Evolutionary conservation across 2,113 vertebrate genomes (phyloP).

Genomic region (Alces alces): DNA sequence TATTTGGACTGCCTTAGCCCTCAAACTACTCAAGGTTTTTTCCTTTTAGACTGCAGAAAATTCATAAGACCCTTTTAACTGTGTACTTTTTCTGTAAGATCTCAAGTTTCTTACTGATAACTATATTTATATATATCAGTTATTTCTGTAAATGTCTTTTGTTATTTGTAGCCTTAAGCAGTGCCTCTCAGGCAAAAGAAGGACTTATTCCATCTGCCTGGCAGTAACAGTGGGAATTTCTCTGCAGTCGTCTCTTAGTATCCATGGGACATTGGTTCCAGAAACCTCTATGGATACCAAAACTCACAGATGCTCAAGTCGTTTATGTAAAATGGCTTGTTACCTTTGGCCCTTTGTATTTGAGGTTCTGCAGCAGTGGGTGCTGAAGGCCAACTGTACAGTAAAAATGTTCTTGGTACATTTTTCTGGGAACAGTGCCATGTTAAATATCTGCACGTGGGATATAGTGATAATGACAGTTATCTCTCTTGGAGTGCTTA

Average conservation of each 20-base stretch:
- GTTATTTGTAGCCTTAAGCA: background rate
- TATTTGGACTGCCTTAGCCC: background rate
- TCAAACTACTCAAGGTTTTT: background rate
- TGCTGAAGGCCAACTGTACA: background rate
- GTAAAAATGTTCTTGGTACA: background rate
- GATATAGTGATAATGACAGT: background rate
- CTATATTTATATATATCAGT: background rate
- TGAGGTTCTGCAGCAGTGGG: background rate
- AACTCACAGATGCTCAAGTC: background rate
- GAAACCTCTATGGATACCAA: background rate
- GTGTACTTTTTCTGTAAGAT: background rate
- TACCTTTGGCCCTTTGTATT: background rate
- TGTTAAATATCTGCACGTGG: background rate
- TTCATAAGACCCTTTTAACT: background rate
- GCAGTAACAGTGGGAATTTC: background rate
- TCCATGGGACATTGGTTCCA: background rate
- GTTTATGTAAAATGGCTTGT: background rate
- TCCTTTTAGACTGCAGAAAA: background rate
- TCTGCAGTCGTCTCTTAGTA: background rate
- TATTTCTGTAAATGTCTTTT: conserved; percentile 1
- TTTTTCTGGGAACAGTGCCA: background rate
- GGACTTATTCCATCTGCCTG: background rate
- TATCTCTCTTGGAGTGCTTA: background rate
- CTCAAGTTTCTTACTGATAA: background rate
- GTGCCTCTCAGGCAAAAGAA: background rate